Base-by-base conservation (phyloP, 2,888 invertebrate genomes). In the Mesorhabditis belari region DNA sequence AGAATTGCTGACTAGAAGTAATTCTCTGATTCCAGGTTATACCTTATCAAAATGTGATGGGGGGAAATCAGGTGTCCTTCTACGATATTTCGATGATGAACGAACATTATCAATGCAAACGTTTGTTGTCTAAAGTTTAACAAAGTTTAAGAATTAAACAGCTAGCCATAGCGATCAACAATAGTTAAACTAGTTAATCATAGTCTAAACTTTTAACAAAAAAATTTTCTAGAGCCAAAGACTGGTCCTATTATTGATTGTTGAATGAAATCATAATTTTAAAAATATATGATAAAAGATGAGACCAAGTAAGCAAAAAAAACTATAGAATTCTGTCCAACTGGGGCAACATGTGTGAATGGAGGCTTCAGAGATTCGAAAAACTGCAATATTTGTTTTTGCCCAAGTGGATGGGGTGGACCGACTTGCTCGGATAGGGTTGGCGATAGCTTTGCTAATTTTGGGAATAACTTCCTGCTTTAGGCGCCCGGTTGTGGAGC, bases 391-490 rank as follows among this genome's bases (percentile, higher is more conserved):
- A 52, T 44, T 17, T 77, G 77, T 54, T 67, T 76, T 44, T 77
- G 77, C 57, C 77, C 77, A 4, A 65, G 67, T n/a, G 77, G 77
- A 19, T 77, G 72, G 57, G 76, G 75, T 12, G 74, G 75, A 27
- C 44, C 21, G 19, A 29, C 63, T 12, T 73, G 73, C 60, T 60
- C 67, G 44, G 61, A 65, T 28, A 58, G 68, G 50, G 72, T 71
- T n/a, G 51, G 44, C 12, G n/a, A 35, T 9, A 35, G n/a, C 12
- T n/a, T 9, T n/a, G n/a, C 44, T 9, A 35, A 17, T 35, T 35
- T n/a, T n/a, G n/a, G n/a, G n/a, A 17, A 17, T 9, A 35, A 35
- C 12, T n/a, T 35, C 12, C 12, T 35, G 12, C n/a, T 35, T 17
- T 35, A 53, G 54, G n/a, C 54, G 6, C 6, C 54, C 24, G 54